Conservation (phyloP, 2,113 vertebrate species). For the Elgaria multicarinata region DNA sequence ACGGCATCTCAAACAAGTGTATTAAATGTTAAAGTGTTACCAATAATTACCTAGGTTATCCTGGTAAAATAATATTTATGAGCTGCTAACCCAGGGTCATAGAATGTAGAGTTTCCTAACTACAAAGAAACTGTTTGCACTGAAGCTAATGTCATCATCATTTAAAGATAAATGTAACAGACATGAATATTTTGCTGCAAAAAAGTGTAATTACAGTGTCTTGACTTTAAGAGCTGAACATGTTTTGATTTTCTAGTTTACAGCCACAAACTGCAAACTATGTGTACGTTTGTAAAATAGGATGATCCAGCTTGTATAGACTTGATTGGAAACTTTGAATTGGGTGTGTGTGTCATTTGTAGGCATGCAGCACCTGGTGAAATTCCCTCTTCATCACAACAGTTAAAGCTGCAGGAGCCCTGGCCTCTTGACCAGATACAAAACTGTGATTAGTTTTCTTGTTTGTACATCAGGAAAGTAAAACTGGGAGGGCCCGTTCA, state of each 20-base stretch:
- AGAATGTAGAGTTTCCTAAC: slow-evolving; percentile 44
- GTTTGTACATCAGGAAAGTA: background rate
- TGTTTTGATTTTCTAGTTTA: slow-evolving; percentile 64
- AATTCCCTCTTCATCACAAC: no score
- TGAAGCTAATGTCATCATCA: slow-evolving; percentile 39
- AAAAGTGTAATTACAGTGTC: slow-evolving; percentile 62
- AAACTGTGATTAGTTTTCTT: background rate
- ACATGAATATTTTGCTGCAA: slow-evolving; percentile 59
- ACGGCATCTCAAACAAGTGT: slow-evolving; percentile 37
- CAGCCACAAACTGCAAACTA: slow-evolving; percentile 54
- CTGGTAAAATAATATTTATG: slow-evolving; percentile 65
- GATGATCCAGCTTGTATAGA: slow-evolving; percentile 55
- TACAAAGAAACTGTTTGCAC: slow-evolving; percentile 60
- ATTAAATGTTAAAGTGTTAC: slow-evolving; percentile 52
- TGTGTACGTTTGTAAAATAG: slow-evolving; percentile 68
- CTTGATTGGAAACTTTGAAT: background rate
- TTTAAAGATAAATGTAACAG: slow-evolving; percentile 60
- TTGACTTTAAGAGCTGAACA: slow-evolving; percentile 66
- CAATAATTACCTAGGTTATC: slow-evolving; percentile 44
- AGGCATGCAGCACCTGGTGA: background rate
- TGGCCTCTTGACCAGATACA: no score
- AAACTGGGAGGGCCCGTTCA: background rate
- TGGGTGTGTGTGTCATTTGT: background rate
- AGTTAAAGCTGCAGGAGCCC: no score
- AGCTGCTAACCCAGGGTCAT: slow-evolving; percentile 49